phyloP scores from a whole-genome alignment of 1,140 invertebrate genomes.

The Proales similis region DNA sequence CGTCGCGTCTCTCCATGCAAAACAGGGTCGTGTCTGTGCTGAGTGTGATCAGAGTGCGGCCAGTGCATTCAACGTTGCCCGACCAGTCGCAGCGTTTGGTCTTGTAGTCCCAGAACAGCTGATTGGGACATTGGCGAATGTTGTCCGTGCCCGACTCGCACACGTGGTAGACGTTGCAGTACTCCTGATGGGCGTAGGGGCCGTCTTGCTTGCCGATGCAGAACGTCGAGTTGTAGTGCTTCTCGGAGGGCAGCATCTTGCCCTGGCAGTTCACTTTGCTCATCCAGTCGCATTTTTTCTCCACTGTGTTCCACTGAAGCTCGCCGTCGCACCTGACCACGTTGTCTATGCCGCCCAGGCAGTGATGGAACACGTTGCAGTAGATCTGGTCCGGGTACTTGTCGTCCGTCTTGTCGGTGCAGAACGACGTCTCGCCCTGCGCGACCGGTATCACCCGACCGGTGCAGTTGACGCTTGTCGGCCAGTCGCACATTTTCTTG shows the following conservation, averaged over 20 bases:
- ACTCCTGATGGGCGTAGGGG: constrained; percentile 34
- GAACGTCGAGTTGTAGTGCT: constrained; percentile 32
- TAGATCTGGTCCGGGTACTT: constrained; percentile 32
- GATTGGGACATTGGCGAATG: constrained; percentile 36
- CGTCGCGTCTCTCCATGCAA: constrained; percentile 34
- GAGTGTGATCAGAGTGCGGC: constrained; percentile 16
- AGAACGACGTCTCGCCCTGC: constrained; percentile 34
- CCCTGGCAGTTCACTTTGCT: constrained; percentile 6
- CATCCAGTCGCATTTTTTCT: constrained; percentile 31
- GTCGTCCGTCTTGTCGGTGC: constrained; percentile 21
- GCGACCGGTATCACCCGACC: constrained; percentile 28
- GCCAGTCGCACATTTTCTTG: constrained; percentile 38
- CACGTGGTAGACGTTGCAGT: constrained; percentile 38
- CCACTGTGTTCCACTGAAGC: constrained; percentile 12
- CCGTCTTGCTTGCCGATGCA: constrained; percentile 35
- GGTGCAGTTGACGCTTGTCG: constrained; percentile 37
- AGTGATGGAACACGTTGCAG: constrained; percentile 38
- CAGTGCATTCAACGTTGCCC: constrained; percentile 33
- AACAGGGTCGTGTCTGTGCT: constrained; percentile 23
- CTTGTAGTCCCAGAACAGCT: constrained; percentile 35
- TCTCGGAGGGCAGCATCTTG: constrained; percentile 30
- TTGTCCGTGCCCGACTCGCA: constrained; percentile 37
- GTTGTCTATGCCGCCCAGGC: constrained; percentile 32
- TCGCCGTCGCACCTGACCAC: constrained; percentile 20
- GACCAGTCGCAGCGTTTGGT: constrained; percentile 36